A percentile compares a stretch with the other conserved stretches of the same genome.
phyloP scores from a whole-genome alignment of 2,888 invertebrate species.

The Dicyrtomina minuta region DNA sequence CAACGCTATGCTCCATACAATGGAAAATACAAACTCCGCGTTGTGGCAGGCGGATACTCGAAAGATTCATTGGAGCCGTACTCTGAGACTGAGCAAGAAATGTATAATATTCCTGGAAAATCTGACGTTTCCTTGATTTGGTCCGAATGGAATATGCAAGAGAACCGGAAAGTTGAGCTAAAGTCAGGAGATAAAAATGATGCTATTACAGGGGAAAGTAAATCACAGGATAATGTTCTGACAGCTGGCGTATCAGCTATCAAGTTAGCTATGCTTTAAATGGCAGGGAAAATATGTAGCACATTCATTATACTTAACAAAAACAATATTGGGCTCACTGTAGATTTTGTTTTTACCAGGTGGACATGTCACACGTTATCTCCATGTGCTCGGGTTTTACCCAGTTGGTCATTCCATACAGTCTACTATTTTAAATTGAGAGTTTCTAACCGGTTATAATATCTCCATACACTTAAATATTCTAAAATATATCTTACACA shows the following conservation, averaged over 20 bases:
- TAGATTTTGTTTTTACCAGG: too few species aligned
- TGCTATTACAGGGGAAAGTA: neutral
- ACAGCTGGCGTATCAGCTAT: slow-evolving; percentile 39
- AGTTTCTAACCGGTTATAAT: slow-evolving; percentile 38
- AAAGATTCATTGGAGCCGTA: slow-evolving; percentile 30
- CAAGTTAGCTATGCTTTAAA: slow-evolving; percentile 16
- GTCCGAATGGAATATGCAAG: slow-evolving; percentile 42
- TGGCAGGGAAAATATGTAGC: neutral
- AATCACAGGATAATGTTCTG: slow-evolving; percentile 37
- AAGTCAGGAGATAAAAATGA: slow-evolving; percentile 7
- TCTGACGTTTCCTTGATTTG: slow-evolving; percentile 50
- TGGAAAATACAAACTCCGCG: slow-evolving; percentile 41
- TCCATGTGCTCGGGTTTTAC: slow-evolving; percentile 44
- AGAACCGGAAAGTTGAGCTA: slow-evolving; percentile 20
- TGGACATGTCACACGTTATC: slow-evolving; percentile 43
- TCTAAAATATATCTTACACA: neutral
- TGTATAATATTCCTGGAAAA: slow-evolving; percentile 45
- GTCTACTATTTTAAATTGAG: slow-evolving; percentile 41
- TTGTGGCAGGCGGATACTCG: slow-evolving; percentile 39
- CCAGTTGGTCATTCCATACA: slow-evolving; percentile 32
- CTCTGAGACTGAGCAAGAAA: slow-evolving; percentile 36
- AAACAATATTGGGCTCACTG: too few species aligned
- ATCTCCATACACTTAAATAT: neutral
- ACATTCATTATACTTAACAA: too few species aligned
- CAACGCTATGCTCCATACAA: slow-evolving; percentile 35